A percentile compares a stretch with the other conserved stretches of the same genome.
phyloP scores from a whole-genome alignment of 2,888 invertebrate genomes.

The Psylliodes chrysocephalus region DNA sequence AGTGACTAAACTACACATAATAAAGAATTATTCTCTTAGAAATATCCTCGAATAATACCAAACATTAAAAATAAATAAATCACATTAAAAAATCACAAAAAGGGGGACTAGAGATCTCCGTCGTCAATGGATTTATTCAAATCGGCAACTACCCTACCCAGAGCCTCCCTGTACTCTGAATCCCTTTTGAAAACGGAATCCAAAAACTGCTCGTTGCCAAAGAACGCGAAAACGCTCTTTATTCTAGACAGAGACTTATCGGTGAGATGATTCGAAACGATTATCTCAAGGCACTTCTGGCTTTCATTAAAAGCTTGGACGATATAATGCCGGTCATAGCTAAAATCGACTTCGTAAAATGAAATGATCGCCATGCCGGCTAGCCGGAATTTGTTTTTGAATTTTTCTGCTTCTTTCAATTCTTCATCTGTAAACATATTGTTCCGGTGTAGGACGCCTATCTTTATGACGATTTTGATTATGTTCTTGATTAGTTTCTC shows the following conservation, averaged over 20 bases:
- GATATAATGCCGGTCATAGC: constrained; percentile 85
- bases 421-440: constrained; percentile 84
- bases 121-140: constrained; percentile 74
- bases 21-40: too few relatives aligned
- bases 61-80: constrained; percentile 30
- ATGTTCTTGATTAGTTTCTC: constrained; percentile 96
- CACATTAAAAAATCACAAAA: constrained; percentile 35
- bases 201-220: constrained; percentile 71
- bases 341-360: constrained; percentile 88
- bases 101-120: constrained; percentile 67
- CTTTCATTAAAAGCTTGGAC: constrained; percentile 82
- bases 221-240: constrained; percentile 80
- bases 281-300: constrained; percentile 76
- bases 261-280: constrained; percentile 83
- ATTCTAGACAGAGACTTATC: constrained; percentile 85
- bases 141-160: constrained; percentile 73
- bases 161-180: constrained; percentile 71
- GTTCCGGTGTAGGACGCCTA: constrained; percentile 78
- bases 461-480: constrained; percentile 95
- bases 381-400: constrained; percentile 78
- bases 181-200: constrained; percentile 73
- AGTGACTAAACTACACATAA: too few relatives aligned
- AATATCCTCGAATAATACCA: constrained; percentile 13
- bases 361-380: constrained; percentile 91
- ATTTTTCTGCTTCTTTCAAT: constrained; percentile 74